These are phyloP conservation scores for Phoeniculus purpureus DNA, from an alignment of 2,797 vertebrate genomes.

Conservation along the genomic window DNA sequence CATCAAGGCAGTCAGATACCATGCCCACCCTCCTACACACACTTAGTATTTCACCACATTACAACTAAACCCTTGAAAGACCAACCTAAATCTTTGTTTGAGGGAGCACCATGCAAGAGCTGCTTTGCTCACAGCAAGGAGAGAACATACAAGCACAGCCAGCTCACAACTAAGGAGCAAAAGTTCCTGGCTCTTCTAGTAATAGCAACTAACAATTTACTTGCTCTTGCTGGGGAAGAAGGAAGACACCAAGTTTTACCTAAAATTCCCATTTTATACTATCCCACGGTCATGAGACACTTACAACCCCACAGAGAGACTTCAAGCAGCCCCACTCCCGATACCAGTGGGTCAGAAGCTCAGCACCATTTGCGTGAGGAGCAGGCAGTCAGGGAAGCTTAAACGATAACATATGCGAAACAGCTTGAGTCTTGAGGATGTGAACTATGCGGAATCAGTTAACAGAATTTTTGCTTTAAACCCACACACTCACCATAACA, in stretches of 20 bases:
- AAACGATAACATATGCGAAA: constrained; percentile 56
- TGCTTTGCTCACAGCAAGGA: background rate
- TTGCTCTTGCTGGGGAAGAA: background rate
- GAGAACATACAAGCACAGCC: background rate
- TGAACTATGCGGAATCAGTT: constrained; percentile 50
- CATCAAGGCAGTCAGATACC: background rate
- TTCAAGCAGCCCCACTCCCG: background rate
- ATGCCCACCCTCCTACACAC: background rate
- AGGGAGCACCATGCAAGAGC: background rate
- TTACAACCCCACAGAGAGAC: background rate
- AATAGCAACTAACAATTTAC: background rate
- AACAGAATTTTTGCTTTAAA: constrained; percentile 21
- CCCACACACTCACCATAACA: constrained; percentile 43
- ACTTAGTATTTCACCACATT: background rate
- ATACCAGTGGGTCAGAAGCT: background rate
- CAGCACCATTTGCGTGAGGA: background rate
- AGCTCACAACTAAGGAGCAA: background rate
- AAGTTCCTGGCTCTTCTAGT: background rate
- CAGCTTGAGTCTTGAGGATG: constrained; percentile 52
- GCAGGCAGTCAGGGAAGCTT: constrained; percentile 8
- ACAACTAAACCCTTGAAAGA: background rate
- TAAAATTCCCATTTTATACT: background rate
- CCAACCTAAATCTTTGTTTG: background rate
- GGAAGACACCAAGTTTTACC: background rate
- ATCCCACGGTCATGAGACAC: background rate